A percentile compares a stretch with the other conserved stretches of the same genome.
These are phyloP conservation scores for Drosophila imparisetae DNA, from an alignment of 2,888 invertebrate genomes.

Conservation along the genomic window DNA sequence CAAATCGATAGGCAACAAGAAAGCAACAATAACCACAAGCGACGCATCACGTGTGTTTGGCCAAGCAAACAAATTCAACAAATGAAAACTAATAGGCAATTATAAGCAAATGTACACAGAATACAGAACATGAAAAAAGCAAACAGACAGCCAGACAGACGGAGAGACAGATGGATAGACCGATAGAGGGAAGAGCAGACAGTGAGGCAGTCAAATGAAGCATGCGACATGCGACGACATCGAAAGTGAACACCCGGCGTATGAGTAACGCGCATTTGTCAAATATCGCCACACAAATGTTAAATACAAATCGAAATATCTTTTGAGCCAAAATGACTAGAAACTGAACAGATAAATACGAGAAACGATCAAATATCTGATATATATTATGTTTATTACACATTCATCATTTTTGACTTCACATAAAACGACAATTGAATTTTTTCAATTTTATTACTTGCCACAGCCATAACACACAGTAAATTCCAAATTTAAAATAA, in stretches of 20 bases:
- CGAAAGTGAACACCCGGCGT: constrained; percentile 33
- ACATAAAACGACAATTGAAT: no score
- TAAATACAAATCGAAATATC: no score
- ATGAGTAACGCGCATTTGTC: constrained; percentile 49
- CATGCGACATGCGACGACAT: constrained; percentile 45
- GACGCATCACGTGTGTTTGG: constrained; percentile 34
- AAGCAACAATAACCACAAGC: constrained; percentile 16
- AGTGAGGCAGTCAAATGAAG: constrained; percentile 26
- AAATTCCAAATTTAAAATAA: neutral
- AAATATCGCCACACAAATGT: constrained; percentile 19
- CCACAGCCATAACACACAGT: no score
- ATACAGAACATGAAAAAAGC: neutral
- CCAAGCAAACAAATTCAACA: constrained; percentile 69
- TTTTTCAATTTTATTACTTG: no score
- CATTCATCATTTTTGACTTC: no score
- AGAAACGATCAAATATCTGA: no score
- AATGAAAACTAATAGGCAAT: constrained; percentile 80
- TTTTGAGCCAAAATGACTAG: no score
- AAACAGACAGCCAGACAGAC: neutral
- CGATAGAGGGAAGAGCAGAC: neutral
- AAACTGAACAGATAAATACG: no score
- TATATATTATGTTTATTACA: no score
- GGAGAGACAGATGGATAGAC: neutral
- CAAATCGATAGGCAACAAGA: constrained; percentile 35
- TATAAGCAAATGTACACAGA: constrained; percentile 63